Evolutionary conservation across 2,888 invertebrate genomes (phyloP), one percentile per base, ranked within the genome.

Genomic region (Athalia rosae): DNA sequence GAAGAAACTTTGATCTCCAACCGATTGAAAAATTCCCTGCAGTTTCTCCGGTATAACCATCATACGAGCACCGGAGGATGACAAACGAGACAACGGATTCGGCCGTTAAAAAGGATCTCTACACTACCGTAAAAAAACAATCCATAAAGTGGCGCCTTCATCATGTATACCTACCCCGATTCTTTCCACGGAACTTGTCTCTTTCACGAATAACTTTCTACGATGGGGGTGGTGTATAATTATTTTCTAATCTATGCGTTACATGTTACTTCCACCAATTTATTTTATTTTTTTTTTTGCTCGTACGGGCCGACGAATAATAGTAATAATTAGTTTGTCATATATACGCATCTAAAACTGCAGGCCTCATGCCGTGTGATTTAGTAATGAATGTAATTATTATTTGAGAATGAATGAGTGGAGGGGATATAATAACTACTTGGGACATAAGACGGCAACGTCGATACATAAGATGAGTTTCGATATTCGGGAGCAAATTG

Each of bases 381-480:
- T 78, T 73, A 74, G 62, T 82, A 82, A 82, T 82, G 79, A 81
- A 81, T 82, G 80, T 81, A 81, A 82, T 81, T 79, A 82, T 80
- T 79, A 80, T 79, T 58, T 77, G 28, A 28, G 28, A 28, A 28
- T 28, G 28, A 28, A 28, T 28, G 79, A 69, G 56, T 77, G 77
- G 79, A 79, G 66, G 63, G 71, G 71, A 79, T 80, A 81, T 80
- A 80, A 81, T 80, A 77, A 73, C 77, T 79, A 77, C 69, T 77
- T 61, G 67, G 59, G 61, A 50, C 69, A 47, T 73, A 73, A 73
- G 73, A 61, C 73, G 77, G 62, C 74, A 74, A 62, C 74, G 78
- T 77, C 79, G 78, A 80, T 81, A 28, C 2, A 28, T 28, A 80
- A 80, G 77, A 78, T 78, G 76, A 78, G 73, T 76, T 13, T 79